Evolutionary conservation across 2,113 vertebrate genomes (phyloP), one percentile per base, ranked within the genome.

Genomic region (Myotis lucifugus): DNA sequence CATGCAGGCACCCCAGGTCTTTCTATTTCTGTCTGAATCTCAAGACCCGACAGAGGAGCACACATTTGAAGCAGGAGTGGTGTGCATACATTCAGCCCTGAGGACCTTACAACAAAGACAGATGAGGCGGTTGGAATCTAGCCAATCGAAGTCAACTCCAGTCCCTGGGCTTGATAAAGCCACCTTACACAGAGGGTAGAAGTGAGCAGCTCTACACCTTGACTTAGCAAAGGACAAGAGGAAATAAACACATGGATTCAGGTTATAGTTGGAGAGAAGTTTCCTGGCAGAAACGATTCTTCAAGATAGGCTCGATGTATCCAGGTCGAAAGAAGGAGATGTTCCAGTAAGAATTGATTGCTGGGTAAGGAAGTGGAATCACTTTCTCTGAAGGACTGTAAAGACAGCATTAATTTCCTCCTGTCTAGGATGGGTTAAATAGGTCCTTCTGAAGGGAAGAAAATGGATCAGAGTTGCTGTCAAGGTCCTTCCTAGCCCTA

Each of bases 41-140:
- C 2, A 5, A 59, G 46, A 77, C 21, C 61, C 12, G 29, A 69
- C 64, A 64, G 54, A 21, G 67, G 37, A 48, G 27, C 48, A 27
- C 15, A 25, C 32, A 2, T 11, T 2, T 9, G 88, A n/a, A n/a
- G 21, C 14, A 42, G 70, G 15, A 4, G 23, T 42, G 17, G 4
- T 40, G 8, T 23, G 8, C 19, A 3, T 73, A 34, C 37, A 3
- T 67, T n/a, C 70, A 34, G n/a, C 18, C 15, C 40, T 0, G 2
- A 2, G 11, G 4, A 12, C 27, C 83, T 69, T 21, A 37, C 8
- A 4, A n/a, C 83, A 40, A 32, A 86, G 34, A 40, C 32, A 29
- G 46, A 34, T 0, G 0, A 4, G 27, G 25, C 1, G 0, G 18
- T 5, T 8, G n/a, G 19, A 66, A 7, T 56, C 46, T 27, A 46